Conservation (phyloP, 2,113 vertebrate species). For the Cnemophilus loriae region DNA sequence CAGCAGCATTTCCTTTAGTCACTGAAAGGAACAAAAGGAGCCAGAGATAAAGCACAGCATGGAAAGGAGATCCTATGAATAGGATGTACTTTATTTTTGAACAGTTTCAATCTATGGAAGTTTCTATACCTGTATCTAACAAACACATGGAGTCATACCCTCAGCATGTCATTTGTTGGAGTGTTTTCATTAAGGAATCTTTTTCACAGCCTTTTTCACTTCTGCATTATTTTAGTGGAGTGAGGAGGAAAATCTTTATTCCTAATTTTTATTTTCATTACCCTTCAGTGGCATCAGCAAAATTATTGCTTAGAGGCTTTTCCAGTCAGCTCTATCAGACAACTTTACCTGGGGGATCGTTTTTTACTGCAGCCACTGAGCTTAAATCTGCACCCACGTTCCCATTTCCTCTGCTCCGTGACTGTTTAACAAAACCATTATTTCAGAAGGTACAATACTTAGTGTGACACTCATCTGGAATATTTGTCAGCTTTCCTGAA, state of each 20-base stretch:
- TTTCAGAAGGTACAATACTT: neutral
- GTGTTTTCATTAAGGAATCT: neutral
- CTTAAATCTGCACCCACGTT: neutral
- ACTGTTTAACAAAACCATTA: neutral
- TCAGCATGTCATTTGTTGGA: neutral
- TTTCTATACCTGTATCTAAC: neutral
- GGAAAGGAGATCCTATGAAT: neutral
- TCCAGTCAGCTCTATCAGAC: neutral
- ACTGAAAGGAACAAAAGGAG: neutral
- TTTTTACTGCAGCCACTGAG: neutral
- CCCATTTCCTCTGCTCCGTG: neutral
- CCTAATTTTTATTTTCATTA: slow-evolving; percentile 1
- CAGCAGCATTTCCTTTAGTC: neutral
- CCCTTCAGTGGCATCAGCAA: neutral
- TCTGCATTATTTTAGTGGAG: neutral
- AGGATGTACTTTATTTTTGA: neutral
- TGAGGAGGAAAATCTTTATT: neutral
- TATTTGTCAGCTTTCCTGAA: neutral
- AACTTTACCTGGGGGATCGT: neutral
- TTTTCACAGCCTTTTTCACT: neutral
- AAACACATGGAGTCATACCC: neutral
- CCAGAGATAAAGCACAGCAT: neutral
- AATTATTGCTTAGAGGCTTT: neutral
- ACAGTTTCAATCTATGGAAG: neutral
- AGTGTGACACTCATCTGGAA: neutral